A percentile compares a stretch with the other conserved stretches of the same genome.
phyloP scores from a whole-genome alignment of 2,888 invertebrate genomes.

The Drosophila neutralis region DNA sequence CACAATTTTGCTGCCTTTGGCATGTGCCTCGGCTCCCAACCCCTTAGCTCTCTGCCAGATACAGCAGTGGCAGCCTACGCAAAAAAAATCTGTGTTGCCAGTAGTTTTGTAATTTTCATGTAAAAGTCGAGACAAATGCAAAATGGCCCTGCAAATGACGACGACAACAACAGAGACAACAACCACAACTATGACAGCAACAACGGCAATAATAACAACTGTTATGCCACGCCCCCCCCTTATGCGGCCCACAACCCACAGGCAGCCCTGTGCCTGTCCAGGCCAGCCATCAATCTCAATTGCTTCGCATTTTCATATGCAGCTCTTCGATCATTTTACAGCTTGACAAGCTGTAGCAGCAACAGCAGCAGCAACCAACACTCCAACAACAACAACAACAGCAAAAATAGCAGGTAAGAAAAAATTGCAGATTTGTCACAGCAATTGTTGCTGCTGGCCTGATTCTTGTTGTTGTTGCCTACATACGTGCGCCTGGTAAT shows the following conservation, averaged over 20 bases:
- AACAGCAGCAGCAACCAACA: slow-evolving; percentile 28
- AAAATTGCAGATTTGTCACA: slow-evolving; percentile 79
- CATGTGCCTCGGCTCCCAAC: slow-evolving; percentile 58
- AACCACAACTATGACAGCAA: slow-evolving; percentile 20
- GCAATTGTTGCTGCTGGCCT: slow-evolving; percentile 68
- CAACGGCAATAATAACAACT: slow-evolving; percentile 37
- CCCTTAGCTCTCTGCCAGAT: neutral
- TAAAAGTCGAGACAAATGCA: slow-evolving; percentile 78
- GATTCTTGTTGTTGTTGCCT: slow-evolving; percentile 61
- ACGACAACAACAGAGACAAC: slow-evolving; percentile 31
- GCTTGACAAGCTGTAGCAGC: slow-evolving; percentile 67
- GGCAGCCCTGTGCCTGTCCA: slow-evolving; percentile 61
- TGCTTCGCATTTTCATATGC: slow-evolving; percentile 80
- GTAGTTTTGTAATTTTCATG: slow-evolving; percentile 80
- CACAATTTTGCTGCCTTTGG: slow-evolving; percentile 76
- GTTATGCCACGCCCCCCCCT: slow-evolving; percentile 63
- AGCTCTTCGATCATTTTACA: slow-evolving; percentile 77
- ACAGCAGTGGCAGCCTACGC: slow-evolving; percentile 56
- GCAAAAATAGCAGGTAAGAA: slow-evolving; percentile 50
- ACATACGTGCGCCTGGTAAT: slow-evolving; percentile 70
- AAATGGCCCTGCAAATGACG: slow-evolving; percentile 75
- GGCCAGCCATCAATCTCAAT: slow-evolving; percentile 78
- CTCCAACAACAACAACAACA: slow-evolving; percentile 26
- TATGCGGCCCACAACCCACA: slow-evolving; percentile 45
- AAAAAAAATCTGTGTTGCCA: slow-evolving; percentile 65